Conservation (phyloP, 2,888 invertebrate genomes). For the Andrena hattorfiana region DNA sequence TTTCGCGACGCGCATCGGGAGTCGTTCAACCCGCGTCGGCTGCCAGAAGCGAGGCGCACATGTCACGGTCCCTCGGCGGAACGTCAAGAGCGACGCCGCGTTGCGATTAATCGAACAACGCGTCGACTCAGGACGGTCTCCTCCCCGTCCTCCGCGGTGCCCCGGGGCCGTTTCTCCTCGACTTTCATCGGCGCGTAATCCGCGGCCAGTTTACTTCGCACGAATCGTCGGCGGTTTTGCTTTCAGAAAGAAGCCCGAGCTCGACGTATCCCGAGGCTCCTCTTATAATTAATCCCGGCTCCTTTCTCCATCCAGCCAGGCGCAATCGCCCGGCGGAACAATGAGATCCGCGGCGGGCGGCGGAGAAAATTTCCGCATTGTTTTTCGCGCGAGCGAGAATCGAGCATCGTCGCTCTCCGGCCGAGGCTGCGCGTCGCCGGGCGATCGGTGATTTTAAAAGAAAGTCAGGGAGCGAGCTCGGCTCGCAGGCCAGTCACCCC, state of each 20-base stretch:
- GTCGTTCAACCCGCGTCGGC: too few relatives aligned
- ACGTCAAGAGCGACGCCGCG: not conserved
- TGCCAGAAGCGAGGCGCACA: too few relatives aligned
- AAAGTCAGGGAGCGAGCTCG: constrained; percentile 51
- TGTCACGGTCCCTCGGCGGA: not conserved
- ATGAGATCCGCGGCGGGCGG: constrained; percentile 5
- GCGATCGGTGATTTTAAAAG: constrained; percentile 47
- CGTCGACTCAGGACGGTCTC: not conserved
- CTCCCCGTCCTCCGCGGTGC: not conserved
- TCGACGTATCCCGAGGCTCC: not conserved
- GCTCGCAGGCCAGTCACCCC: constrained; percentile 63
- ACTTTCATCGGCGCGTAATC: constrained; percentile 45
- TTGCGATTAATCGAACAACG: constrained; percentile 10
- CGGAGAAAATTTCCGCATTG: constrained; percentile 43
- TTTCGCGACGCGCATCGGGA: too few relatives aligned
- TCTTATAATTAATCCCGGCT: constrained; percentile 35
- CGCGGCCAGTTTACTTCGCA: constrained; percentile 26
- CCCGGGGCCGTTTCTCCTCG: constrained; percentile 29
- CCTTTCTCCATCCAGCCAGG: constrained; percentile 39
- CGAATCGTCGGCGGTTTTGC: constrained; percentile 20
- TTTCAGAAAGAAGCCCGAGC: constrained; percentile 27
- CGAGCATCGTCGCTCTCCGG: too few relatives aligned
- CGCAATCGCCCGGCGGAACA: constrained; percentile 22
- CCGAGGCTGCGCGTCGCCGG: not conserved
- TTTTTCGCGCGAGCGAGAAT: constrained; percentile 15